These are phyloP conservation scores for Argynnis bischoffii DNA, from an alignment of 2,888 invertebrate genomes.

Conservation along the genomic window DNA sequence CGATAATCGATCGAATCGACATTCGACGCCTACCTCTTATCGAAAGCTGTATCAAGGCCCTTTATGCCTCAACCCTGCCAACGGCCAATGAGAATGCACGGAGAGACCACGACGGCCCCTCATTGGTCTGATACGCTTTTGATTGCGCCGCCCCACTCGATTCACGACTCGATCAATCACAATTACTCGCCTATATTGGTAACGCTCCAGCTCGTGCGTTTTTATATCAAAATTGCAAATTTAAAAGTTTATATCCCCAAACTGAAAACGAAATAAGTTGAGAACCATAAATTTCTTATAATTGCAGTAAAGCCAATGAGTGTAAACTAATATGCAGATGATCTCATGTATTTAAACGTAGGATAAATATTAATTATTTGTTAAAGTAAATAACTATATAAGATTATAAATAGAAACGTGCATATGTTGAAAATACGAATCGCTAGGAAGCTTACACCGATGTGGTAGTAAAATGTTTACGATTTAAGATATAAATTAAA, in stretches of 20 bases:
- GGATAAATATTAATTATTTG: conserved; percentile 17
- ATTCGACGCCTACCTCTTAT: conserved; percentile 76
- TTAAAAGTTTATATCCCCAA: background rate
- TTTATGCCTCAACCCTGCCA: conserved; percentile 69
- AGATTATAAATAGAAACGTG: conserved; percentile 45
- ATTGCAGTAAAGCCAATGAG: background rate
- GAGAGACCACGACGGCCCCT: conserved; percentile 54
- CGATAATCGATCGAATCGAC: conserved; percentile 76
- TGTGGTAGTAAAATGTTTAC: conserved; percentile 66
- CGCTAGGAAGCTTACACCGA: conserved; percentile 51
- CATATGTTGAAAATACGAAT: conserved; percentile 49
- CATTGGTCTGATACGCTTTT: conserved; percentile 79
- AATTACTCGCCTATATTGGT: conserved; percentile 69
- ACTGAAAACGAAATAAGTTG: too few species aligned
- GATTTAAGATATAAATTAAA: conserved; percentile 65
- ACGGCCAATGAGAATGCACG: conserved; percentile 65
- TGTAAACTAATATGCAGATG: background rate
- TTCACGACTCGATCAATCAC: conserved; percentile 78
- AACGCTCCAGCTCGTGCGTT: conserved; percentile 56
- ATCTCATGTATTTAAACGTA: background rate
- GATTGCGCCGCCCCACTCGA: conserved; percentile 79
- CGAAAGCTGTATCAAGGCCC: conserved; percentile 78
- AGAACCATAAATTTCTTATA: too few species aligned
- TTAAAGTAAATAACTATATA: conserved; percentile 31
- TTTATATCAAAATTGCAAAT: conserved; percentile 34